These are phyloP conservation scores for Pristionchus japonicus DNA, from an alignment of 2,888 invertebrate genomes.

Conservation along the genomic window DNA sequence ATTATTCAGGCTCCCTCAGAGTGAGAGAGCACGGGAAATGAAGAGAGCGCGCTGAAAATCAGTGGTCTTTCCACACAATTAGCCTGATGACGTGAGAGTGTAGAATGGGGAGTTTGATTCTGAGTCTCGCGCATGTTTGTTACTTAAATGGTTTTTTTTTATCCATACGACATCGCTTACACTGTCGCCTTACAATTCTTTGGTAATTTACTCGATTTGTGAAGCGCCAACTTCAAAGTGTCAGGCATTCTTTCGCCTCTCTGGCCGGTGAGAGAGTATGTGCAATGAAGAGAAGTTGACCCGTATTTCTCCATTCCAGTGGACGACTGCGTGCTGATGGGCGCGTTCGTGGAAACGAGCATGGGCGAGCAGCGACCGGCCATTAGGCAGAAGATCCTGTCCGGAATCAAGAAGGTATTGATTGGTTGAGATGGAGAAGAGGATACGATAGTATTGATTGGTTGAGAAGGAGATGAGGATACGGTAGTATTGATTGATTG, in stretches of 20 bases:
- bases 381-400: slow-evolving; percentile 54
- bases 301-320: too few species aligned
- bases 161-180: too few species aligned
- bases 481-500: neutral
- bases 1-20: slow-evolving; percentile 54
- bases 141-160: too few species aligned
- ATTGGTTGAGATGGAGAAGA: neutral
- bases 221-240: neutral
- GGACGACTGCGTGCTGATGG: slow-evolving; percentile 43
- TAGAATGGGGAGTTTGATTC: neutral
- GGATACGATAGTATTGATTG: neutral
- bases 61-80: too few species aligned
- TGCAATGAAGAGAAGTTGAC: too few species aligned
- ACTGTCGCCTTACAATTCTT: too few species aligned
- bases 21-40: slow-evolving; percentile 48
- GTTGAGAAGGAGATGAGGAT: neutral
- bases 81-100: neutral
- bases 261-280: too few species aligned
- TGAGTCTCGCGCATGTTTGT: too few species aligned
- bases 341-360: slow-evolving; percentile 53
- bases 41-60: neutral
- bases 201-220: too few species aligned
- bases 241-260: neutral
- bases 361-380: slow-evolving; percentile 57
- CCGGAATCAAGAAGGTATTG: slow-evolving; percentile 54